Conservation (phyloP, 1,140 invertebrate species). For the Ips typographus region DNA sequence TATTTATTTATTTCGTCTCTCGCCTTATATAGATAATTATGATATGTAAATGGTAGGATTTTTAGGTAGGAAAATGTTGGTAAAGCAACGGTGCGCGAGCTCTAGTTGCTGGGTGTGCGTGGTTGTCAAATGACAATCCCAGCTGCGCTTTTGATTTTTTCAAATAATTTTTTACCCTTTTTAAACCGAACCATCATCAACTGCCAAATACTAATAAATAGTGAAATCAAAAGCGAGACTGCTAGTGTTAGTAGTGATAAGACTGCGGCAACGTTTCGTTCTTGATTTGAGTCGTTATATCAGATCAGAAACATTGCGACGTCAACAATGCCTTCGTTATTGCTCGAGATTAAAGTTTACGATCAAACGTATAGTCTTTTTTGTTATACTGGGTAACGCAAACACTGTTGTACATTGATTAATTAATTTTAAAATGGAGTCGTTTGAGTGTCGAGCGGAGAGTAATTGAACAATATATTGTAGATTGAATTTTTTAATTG, state of each 20-base stretch:
- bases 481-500: constrained; percentile 3
- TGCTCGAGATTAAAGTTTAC: neutral
- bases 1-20: neutral
- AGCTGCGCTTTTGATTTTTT: neutral
- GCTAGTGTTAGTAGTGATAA: neutral
- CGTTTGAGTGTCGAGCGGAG: neutral
- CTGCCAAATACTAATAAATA: constrained; percentile 10
- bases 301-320: neutral
- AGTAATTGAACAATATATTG: neutral
- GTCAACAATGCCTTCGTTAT: neutral
- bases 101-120: neutral
- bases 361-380: neutral
- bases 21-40: neutral
- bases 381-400: neutral
- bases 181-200: neutral
- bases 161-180: neutral
- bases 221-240: constrained; percentile 12
- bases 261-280: neutral
- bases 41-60: neutral
- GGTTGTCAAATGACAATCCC: neutral
- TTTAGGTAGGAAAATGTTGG: neutral
- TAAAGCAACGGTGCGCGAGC: neutral
- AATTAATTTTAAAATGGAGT: neutral
- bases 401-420: neutral
- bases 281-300: neutral